Percentiles rank a stretch among this genome's conserved stretches.
Evolutionary conservation across 2,113 vertebrate species (phyloP).

Genomic region (Ptyas mucosa): DNA sequence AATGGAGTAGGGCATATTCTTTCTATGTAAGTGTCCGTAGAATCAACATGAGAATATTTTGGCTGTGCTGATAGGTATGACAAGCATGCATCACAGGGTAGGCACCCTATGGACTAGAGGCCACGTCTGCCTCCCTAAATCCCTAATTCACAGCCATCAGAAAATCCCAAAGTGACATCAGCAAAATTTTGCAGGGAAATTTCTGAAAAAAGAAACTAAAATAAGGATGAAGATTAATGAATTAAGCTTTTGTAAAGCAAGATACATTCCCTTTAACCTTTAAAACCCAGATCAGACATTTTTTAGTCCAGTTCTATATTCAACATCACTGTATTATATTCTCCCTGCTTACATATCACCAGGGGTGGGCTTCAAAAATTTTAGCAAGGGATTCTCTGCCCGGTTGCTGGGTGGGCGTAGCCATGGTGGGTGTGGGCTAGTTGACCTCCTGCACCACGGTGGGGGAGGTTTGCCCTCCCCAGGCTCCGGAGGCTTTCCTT

Average conservation of each 20-base stretch:
- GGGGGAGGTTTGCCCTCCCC: too few species aligned
- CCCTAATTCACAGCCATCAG: not conserved
- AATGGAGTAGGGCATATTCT: not conserved
- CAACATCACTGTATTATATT: not conserved
- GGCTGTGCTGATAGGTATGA: not conserved
- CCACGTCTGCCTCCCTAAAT: not conserved
- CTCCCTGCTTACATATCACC: not conserved
- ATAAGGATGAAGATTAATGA: not conserved
- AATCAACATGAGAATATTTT: not conserved
- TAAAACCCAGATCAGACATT: not conserved
- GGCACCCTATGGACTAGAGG: not conserved
- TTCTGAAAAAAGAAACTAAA: not conserved
- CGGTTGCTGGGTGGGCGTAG: too few species aligned
- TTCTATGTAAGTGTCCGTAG: not conserved
- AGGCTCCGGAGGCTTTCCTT: too few species aligned
- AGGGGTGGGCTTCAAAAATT: too few species aligned
- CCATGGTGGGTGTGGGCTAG: too few species aligned
- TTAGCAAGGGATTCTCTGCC: too few species aligned
- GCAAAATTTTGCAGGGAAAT: not conserved
- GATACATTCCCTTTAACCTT: not conserved
- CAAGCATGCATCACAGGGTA: not conserved
- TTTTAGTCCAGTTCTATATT: not conserved
- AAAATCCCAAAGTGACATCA: not conserved
- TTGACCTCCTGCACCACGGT: too few species aligned
- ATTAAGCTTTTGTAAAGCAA: not conserved